Conservation (phyloP, 2,888 invertebrate species). For the Phaedon cochleariae region DNA sequence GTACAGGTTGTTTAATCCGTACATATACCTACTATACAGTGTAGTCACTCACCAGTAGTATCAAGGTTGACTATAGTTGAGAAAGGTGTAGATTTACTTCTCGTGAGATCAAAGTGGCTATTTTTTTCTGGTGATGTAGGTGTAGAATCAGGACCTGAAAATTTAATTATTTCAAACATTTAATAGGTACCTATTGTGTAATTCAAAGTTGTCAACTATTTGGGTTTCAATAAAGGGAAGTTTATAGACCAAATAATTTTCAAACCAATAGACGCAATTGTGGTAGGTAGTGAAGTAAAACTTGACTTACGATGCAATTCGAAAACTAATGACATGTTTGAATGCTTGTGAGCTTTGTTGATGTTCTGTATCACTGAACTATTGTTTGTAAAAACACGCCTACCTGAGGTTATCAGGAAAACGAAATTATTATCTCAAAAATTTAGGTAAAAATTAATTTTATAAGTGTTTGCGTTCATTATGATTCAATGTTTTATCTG, state of each 20-base stretch:
- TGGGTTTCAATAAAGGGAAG: no score
- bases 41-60: slow-evolving; percentile 45
- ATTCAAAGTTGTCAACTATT: no score
- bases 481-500: neutral
- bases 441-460: neutral
- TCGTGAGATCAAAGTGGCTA: slow-evolving; percentile 53
- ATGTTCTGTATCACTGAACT: neutral
- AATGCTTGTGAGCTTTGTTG: neutral
- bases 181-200: no score
- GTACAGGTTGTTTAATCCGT: no score
- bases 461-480: neutral
- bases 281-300: no score
- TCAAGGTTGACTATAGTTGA: slow-evolving; percentile 40
- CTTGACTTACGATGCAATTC: neutral
- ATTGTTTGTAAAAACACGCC: no score
- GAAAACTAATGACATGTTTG: neutral
- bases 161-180: slow-evolving; percentile 2
- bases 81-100: slow-evolving; percentile 62
- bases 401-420: neutral
- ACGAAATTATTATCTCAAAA: neutral
- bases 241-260: no score
- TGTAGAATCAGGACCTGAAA: slow-evolving; percentile 51
- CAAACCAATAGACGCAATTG: no score
- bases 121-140: slow-evolving; percentile 60
- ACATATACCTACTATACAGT: no score